Evolutionary conservation across 2,113 vertebrate genomes (phyloP).

Genomic region (Corythaeola cristata): DNA sequence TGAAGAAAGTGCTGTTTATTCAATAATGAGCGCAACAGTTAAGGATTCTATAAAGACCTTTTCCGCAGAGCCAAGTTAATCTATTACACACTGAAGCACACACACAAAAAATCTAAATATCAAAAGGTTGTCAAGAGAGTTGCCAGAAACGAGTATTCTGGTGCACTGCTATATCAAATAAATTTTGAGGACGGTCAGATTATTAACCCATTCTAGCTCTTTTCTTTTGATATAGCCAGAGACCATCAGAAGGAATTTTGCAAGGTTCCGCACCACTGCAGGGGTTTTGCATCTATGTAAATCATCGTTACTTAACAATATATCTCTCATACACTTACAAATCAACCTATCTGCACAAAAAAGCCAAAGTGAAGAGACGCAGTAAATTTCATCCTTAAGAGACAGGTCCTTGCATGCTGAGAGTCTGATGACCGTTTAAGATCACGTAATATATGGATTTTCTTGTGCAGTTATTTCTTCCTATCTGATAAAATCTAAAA

Average conservation of each 20-base stretch:
- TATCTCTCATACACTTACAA: not conserved
- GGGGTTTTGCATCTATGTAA: not conserved
- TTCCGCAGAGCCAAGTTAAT: constrained; percentile 45
- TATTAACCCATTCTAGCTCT: not conserved
- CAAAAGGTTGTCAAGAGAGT: constrained; percentile 35
- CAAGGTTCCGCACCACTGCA: not conserved
- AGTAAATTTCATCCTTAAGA: not conserved
- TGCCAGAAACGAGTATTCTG: not conserved
- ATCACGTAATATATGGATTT: not conserved
- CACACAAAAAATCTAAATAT: constrained; percentile 20
- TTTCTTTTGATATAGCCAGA: not conserved
- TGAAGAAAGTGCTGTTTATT: constrained; percentile 26
- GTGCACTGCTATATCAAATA: constrained; percentile 4
- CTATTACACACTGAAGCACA: constrained; percentile 53
- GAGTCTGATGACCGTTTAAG: not conserved
- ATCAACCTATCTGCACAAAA: not conserved
- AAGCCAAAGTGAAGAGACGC: not conserved
- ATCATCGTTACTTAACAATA: not conserved
- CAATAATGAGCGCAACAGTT: constrained; percentile 26
- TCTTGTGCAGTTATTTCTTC: not conserved
- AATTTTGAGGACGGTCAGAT: constrained; percentile 15
- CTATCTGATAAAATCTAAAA: not conserved
- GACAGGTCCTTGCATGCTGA: not conserved
- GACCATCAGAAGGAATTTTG: not conserved
- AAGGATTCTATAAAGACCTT: constrained; percentile 50